Conservation (phyloP, 2,113 vertebrate species). For the Mormoops blainvillei region DNA sequence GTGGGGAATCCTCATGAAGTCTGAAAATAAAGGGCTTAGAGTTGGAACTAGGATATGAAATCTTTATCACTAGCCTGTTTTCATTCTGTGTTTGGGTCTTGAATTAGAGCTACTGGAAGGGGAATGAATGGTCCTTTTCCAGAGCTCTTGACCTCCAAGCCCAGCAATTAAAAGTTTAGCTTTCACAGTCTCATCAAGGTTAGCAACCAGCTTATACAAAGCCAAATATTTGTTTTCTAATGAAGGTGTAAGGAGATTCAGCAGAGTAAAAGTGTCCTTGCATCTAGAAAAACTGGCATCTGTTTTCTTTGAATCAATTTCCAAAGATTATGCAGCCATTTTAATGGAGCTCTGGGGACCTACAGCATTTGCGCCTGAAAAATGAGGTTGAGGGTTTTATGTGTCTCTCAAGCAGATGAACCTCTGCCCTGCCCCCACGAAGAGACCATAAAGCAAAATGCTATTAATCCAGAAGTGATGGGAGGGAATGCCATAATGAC, state of each 20-base stretch:
- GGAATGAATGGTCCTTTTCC: not conserved
- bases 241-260: not conserved
- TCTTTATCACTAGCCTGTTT: not conserved
- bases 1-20: not conserved
- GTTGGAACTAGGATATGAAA: not conserved
- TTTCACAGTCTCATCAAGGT: slow-evolving; percentile 7
- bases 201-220: not conserved
- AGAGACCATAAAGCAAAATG: not conserved
- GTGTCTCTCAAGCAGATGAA: not conserved
- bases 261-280: slow-evolving; percentile 2
- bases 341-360: slow-evolving; percentile 10
- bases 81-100: not conserved
- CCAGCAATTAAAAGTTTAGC: not conserved
- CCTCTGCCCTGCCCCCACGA: not conserved
- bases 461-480: not conserved
- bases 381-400: not conserved
- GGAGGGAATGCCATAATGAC: not conserved
- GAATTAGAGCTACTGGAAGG: not conserved
- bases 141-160: not conserved
- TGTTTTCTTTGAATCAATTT: slow-evolving; percentile 53
- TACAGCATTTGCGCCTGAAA: not conserved
- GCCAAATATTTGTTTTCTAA: slow-evolving; percentile 55
- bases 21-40: not conserved
- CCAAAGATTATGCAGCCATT: slow-evolving; percentile 15
- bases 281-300: slow-evolving; percentile 32